Evolutionary conservation across 1,140 invertebrate genomes (phyloP), one percentile per base, ranked within the genome.

Genomic region (Odontomachus brunneus): DNA sequence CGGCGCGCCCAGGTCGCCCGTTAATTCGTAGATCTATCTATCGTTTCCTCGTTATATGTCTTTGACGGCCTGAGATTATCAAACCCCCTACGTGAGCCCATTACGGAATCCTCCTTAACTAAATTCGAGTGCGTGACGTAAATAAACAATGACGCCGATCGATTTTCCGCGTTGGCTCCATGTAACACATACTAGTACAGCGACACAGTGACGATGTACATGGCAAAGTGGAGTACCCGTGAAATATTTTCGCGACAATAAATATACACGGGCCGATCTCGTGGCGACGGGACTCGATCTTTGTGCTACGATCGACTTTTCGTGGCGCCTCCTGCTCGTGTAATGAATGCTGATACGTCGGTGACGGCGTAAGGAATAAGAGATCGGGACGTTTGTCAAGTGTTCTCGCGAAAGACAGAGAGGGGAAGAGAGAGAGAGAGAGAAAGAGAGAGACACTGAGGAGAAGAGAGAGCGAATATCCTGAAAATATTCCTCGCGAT

Each of bases 281-380:
- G 9, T 7, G 9, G 9, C 38, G 38, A 44, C 38, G 38, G 9
- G 38, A 44, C 38, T 44, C 38, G 38, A 44, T 44, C 38, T 44
- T 44, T 11, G 38, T 44, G 38, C 1, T 1, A 17, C 22, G 55
- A 74, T 74, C 72, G 17, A 24, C 17, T 74, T 74, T 60, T 38
- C 55, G 12, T 22, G 38, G 62, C 24, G 24, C 33, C 55, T 17
- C 2, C 14, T 74, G 51, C 38, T 55, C 69, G 15, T 14, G 24
- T 60, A 74, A 74, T 74, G 38, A 57, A 74, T 74, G 60, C 33
- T 44, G 71, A 73, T 73, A 57, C 26, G 11, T 57, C 38, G 38
- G 9, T 53, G 19, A 17, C 19, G 9, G 26, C 11, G 2, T 22
- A 22, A 55, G 4, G 67, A 71, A 14, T 2, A 29, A 55, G 4